Evolutionary conservation across 2,797 vertebrate genomes (phyloP), one percentile per base, ranked within the genome.

Genomic region (Okamejei kenojei): DNA sequence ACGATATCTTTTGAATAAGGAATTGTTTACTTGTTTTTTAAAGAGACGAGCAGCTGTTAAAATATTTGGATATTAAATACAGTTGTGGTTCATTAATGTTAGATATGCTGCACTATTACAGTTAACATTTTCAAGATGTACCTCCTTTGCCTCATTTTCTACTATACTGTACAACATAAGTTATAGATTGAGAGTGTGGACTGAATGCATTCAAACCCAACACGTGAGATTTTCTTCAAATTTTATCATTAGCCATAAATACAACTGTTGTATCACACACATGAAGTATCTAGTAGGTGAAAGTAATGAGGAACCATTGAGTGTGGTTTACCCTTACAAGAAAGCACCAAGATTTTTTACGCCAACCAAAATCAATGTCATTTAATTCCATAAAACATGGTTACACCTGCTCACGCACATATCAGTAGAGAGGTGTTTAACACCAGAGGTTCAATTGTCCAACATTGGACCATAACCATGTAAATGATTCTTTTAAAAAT

Each of bases 1-100:
- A 86, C 65, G 58, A 65, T 17, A 15, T 65, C 82, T 10, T 63
- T 2, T 65, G 32, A 65, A 86, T 32, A 65, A 7, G 58, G 61
- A 86, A 86, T 63, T 86, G 82, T 32, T 86, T 86, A 86, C 61
- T 65, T n/a, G 17, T 86, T 65, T 86, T 32, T 54, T 26, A 38
- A 15, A 63, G 29, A 61, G 54, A 23, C 26, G 80, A 86, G 63
- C 29, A 29, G 54, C 26, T 1, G 54, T 84, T 61, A 10, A 58
- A 58, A 84, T 84, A 63, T 63, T 84, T 86, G 82, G 61, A 29
- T 63, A 86, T 32, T 32, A 86, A 86, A 63, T 86, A 17, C 61
- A 86, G n/a, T 58, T 61, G 63, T 32, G 61, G 61, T 86, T 26
- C 29, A 86, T 86, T 32, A 86, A 15, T 1, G 26, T 84, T 61